These are phyloP conservation scores for Cosmorhoe ocellata DNA, from an alignment of 2,888 invertebrate species.

Conservation along the genomic window DNA sequence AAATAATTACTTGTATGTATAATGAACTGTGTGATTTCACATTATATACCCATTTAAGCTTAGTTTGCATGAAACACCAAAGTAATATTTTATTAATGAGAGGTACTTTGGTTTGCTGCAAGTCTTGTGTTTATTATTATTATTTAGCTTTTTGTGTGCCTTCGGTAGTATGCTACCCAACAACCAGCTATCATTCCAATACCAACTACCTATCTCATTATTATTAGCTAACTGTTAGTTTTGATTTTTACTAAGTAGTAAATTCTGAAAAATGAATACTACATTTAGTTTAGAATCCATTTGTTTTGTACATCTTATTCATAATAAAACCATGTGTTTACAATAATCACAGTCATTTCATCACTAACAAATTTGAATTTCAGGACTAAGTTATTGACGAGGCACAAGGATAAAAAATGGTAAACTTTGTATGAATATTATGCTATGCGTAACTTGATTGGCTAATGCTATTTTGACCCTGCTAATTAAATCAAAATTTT, in stretches of 20 bases:
- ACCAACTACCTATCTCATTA: too few relatives aligned
- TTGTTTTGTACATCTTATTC: too few relatives aligned
- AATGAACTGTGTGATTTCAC: too few relatives aligned
- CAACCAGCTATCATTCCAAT: too few relatives aligned
- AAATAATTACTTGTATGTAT: too few relatives aligned
- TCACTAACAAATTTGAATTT: conserved; percentile 84
- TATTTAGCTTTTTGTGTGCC: conserved; percentile 6
- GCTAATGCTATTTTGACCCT: conserved; percentile 52
- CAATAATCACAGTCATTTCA: conserved; percentile 68
- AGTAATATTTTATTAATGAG: background rate
- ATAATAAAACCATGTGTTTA: conserved; percentile 35
- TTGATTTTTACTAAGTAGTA: too few relatives aligned
- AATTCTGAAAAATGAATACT: too few relatives aligned
- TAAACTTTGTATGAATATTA: conserved; percentile 77
- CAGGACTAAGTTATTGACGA: conserved; percentile 94
- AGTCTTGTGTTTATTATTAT: background rate
- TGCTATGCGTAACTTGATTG: conserved; percentile 64
- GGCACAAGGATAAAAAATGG: conserved; percentile 93
- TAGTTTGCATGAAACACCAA: conserved; percentile 8
- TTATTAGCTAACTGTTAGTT: too few relatives aligned
- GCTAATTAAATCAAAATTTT: conserved; percentile 34
- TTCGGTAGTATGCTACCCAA: conserved; percentile 5
- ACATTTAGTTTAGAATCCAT: too few relatives aligned
- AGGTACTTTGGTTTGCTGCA: background rate
- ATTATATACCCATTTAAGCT: too few relatives aligned